Evolutionary conservation across 2,113 vertebrate genomes (phyloP).

Genomic region (Rafetus swinhoei): DNA sequence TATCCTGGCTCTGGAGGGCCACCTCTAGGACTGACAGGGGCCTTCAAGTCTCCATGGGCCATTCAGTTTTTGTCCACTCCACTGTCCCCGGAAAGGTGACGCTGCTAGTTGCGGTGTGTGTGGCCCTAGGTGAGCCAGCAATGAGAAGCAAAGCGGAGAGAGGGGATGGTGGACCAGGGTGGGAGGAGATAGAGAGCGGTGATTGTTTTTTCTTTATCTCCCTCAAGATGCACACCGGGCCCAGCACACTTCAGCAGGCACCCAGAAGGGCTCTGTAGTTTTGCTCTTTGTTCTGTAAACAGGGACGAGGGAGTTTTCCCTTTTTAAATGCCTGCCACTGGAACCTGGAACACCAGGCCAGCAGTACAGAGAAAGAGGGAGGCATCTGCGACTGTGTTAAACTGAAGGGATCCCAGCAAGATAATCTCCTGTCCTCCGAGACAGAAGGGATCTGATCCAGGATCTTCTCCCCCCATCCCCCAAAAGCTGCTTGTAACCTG

Average conservation of each 20-base stretch:
- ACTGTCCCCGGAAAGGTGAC: background rate
- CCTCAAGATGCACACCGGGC: background rate
- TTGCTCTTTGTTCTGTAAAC: rapidly evolving
- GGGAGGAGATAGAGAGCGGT: background rate
- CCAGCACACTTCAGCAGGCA: rapidly evolving
- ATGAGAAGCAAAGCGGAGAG: background rate
- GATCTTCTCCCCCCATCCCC: background rate
- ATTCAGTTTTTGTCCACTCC: background rate
- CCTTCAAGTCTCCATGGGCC: rapidly evolving
- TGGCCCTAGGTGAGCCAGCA: background rate
- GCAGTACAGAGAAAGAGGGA: background rate
- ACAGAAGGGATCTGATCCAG: background rate
- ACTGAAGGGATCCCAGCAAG: background rate
- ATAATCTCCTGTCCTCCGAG: background rate
- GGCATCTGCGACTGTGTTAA: background rate
- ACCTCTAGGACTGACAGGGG: background rate
- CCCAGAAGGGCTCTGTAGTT: rapidly evolving
- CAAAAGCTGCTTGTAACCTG: background rate
- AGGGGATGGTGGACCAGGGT: background rate
- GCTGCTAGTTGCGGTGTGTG: background rate
- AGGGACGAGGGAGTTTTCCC: rapidly evolving
- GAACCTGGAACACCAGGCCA: background rate
- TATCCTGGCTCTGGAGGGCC: background rate
- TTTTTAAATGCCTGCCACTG: background rate
- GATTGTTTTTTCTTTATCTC: background rate